Evolutionary conservation across 2,797 vertebrate species (phyloP).

Genomic region (Anguilla obscura): DNA sequence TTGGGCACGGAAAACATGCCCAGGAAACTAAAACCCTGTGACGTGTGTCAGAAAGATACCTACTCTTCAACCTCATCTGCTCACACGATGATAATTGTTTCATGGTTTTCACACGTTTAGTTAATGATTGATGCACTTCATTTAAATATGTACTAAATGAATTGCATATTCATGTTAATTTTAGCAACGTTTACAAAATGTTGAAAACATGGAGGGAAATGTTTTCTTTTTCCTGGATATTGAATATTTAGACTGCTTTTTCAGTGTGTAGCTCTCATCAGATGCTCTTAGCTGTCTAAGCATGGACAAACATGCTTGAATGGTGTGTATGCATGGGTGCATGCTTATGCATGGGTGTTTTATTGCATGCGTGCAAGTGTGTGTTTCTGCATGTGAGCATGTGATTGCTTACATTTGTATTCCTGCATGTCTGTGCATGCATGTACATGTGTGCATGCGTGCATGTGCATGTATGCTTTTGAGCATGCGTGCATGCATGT

Average conservation of each 20-base stretch:
- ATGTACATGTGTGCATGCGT: too few relatives aligned
- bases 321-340: neutral
- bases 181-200: neutral
- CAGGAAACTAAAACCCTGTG: neutral
- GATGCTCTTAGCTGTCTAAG: neutral
- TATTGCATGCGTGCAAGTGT: constrained; percentile 17
- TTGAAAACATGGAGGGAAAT: neutral
- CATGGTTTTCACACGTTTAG: neutral
- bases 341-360: too few relatives aligned
- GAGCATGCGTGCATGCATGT: too few relatives aligned
- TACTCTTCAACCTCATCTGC: neutral
- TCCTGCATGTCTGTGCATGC: neutral
- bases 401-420: neutral
- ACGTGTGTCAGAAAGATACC: neutral
- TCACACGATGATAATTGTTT: neutral
- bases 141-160: neutral
- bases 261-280: neutral
- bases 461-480: too few relatives aligned
- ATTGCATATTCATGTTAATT: neutral
- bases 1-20: neutral
- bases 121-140: neutral
- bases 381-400: neutral
- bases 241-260: neutral
- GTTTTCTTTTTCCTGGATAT: neutral
- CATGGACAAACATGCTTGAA: neutral